Base-by-base conservation (phyloP, 2,113 vertebrate species). In the Synchiropus splendidus region DNA sequence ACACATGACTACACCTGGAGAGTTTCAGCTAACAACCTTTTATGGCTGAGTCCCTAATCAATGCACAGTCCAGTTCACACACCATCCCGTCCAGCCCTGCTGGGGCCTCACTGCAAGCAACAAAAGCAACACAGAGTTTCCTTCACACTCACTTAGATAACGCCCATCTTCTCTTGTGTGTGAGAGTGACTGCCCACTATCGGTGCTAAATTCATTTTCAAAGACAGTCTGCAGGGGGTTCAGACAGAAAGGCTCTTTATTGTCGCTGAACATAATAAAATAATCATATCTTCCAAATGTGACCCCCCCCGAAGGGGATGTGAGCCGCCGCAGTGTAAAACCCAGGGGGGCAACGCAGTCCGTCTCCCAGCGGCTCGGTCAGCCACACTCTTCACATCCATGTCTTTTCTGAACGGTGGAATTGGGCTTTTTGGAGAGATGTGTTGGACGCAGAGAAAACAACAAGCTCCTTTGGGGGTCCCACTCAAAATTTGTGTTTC, bases 21-120 rank as follows among this genome's bases (percentile, higher is more conserved):
- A 38, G 48, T 58, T 66, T 51, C 59, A 67, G 50, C 42, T 32
- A 35, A 42, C 45, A 52, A 51, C 51, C 37, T 52, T 66, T 64
- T 47, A 64, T 54, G 58, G 45, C 42, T 31, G 6, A n/a, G 42
- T 56, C 58, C 57, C 40, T 63, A 6, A 51, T 50, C 42, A 41
- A 39, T 51, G 16, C 54, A 64, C 60, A 63, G 53, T 54, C 37
- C 51, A 69, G 50, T 72, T 65, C 74, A 65, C 63, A 51, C 57
- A 70, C 59, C 56, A 65, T 50, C 61, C 53, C 57, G 55, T 17
- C 31, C 30, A 45, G 54, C 61, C 44, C 57, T 68, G 58, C 56
- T 54, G 58, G 60, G 58, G 54, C 62, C 65, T 76, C 51, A 65
- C 67, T 74, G 51, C 43, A 48, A 44, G 52, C 52, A 38, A 4